These are phyloP conservation scores for Nebria brevicollis DNA, from an alignment of 2,888 invertebrate genomes.

Conservation along the genomic window DNA sequence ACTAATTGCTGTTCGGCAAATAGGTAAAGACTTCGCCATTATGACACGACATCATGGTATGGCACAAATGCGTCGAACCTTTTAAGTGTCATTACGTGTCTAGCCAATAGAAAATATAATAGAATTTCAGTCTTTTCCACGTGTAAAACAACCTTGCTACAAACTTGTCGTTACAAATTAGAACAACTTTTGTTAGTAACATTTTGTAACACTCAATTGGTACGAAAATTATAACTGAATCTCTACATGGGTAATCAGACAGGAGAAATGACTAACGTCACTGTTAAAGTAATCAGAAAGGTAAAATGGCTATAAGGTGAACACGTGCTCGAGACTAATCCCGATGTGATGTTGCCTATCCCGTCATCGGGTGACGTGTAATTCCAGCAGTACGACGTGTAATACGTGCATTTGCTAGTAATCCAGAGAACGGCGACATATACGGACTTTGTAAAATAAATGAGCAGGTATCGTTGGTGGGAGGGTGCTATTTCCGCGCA, in stretches of 20 bases:
- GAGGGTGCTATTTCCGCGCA: not conserved
- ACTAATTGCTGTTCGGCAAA: not conserved
- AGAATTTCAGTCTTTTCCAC: too few species aligned
- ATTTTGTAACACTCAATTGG: too few species aligned
- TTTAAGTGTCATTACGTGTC: not conserved
- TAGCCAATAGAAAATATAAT: not conserved
- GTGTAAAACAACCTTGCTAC: too few species aligned
- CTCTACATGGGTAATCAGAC: not conserved
- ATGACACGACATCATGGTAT: not conserved
- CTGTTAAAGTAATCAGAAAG: not conserved
- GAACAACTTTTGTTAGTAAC: too few species aligned
- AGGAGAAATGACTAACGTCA: too few species aligned
- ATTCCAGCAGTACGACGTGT: not conserved
- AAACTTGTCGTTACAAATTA: too few species aligned
- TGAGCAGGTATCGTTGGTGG: not conserved
- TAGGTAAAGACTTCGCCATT: not conserved
- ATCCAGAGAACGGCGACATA: not conserved
- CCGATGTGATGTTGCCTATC: not conserved
- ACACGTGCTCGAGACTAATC: not conserved
- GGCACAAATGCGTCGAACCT: not conserved
- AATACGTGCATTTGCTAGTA: not conserved
- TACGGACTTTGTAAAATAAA: not conserved
- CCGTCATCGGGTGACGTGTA: not conserved
- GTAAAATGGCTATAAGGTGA: not conserved
- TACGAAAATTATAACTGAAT: too few species aligned